Conservation (phyloP, 2,113 vertebrate genomes). For the Labrus mixtus region DNA sequence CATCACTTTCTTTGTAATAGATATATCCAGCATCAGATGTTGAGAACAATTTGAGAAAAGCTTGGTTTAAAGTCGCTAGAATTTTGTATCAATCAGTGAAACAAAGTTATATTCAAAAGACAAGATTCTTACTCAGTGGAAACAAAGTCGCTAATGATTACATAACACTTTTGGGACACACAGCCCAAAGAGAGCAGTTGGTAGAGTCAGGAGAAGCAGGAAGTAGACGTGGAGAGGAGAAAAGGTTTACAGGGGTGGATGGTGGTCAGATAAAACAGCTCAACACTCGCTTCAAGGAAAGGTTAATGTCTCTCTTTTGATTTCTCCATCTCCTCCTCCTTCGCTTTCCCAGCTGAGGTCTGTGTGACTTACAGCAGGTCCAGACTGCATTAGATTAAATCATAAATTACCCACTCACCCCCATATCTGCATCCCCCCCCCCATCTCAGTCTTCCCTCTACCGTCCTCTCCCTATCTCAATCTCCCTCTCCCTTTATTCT, state of each 20-base stretch:
- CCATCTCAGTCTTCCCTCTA: conserved; percentile 64
- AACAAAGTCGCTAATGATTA: conserved; percentile 32
- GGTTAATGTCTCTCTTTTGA: conserved; percentile 80
- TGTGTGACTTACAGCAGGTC: conserved; percentile 98
- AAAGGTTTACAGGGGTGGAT: conserved; percentile 67
- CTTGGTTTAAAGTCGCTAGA: background rate
- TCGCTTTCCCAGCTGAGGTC: conserved; percentile 86
- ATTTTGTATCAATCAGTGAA: conserved; percentile 1
- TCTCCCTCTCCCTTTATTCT: conserved; percentile 75
- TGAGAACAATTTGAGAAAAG: background rate
- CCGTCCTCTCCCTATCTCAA: conserved; percentile 72
- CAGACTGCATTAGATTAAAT: conserved; percentile 98
- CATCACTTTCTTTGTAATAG: conserved; percentile 22
- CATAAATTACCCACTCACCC: conserved; percentile 95
- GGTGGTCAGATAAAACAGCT: conserved; percentile 78
- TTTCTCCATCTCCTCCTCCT: conserved; percentile 71
- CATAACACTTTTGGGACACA: conserved; percentile 23
- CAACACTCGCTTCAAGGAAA: conserved; percentile 74
- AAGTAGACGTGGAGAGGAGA: conserved; percentile 40
- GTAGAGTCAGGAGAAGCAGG: conserved; percentile 14
- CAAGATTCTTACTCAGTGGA: conserved; percentile 7
- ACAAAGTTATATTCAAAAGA: background rate
- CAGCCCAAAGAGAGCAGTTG: conserved; percentile 22
- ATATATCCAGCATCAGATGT: conserved; percentile 25
- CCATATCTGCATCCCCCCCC: conserved; percentile 93